These are phyloP conservation scores for Escarpia spicata DNA, from an alignment of 2,888 invertebrate genomes.

Conservation along the genomic window DNA sequence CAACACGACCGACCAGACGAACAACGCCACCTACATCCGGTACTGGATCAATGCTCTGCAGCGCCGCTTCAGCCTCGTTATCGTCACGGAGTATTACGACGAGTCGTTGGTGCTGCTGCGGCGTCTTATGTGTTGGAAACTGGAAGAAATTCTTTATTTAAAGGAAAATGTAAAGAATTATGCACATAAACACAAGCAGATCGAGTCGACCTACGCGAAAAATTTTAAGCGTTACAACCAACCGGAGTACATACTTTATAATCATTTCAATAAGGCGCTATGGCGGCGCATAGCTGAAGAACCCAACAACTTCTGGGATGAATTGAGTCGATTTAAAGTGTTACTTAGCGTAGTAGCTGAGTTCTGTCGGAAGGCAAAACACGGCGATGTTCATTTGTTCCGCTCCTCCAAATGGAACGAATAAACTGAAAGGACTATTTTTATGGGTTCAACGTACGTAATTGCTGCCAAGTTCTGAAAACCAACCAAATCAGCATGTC, in stretches of 20 bases:
- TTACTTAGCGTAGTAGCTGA: no score
- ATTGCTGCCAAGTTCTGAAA: no score
- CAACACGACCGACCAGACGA: constrained; percentile 45
- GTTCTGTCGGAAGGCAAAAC: no score
- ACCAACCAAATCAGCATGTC: no score
- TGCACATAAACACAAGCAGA: constrained; percentile 26
- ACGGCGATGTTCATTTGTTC: no score
- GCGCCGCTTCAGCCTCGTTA: constrained; percentile 53
- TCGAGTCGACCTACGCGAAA: constrained; percentile 40
- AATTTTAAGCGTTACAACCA: constrained; percentile 54
- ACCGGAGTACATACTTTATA: constrained; percentile 57
- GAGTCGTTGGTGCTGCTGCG: constrained; percentile 61
- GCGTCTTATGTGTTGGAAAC: constrained; percentile 60
- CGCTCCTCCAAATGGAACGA: no score
- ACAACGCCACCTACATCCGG: constrained; percentile 24
- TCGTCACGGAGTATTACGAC: constrained; percentile 60
- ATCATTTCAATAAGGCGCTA: constrained; percentile 56
- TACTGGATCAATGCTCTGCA: constrained; percentile 51
- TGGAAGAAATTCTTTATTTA: constrained; percentile 57
- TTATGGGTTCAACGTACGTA: no score
- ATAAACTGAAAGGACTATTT: no score
- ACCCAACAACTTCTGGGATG: constrained; percentile 47
- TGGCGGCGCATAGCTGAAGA: constrained; percentile 51
- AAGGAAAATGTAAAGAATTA: constrained; percentile 46
- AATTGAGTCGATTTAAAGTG: constrained; percentile 28